phyloP scores from a whole-genome alignment of 2,888 invertebrate species.

The Dinocampus coccinellae region DNA sequence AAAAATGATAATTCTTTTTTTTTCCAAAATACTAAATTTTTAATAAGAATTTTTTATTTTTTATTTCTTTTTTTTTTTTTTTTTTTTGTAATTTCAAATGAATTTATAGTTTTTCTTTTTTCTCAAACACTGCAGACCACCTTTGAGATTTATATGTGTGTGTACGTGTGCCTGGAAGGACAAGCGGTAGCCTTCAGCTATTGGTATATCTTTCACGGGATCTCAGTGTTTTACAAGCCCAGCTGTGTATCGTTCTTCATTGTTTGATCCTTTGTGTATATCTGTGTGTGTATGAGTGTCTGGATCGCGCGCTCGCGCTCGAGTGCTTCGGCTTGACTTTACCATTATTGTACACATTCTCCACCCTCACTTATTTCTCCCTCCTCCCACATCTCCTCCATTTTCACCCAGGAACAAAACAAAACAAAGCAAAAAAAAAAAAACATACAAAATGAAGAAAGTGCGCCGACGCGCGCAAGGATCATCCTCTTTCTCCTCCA shows the following conservation, averaged over 20 bases:
- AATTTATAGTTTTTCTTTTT: background rate
- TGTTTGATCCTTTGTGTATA: slow-evolving; percentile 63
- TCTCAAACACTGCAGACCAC: slow-evolving; percentile 38
- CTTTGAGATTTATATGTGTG: slow-evolving; percentile 30
- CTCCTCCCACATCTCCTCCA: slow-evolving; percentile 35
- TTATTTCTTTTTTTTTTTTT: background rate
- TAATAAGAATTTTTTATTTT: too few species aligned
- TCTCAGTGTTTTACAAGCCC: slow-evolving; percentile 68
- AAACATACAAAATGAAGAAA: background rate
- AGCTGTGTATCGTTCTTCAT: slow-evolving; percentile 61
- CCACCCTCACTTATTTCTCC: slow-evolving; percentile 22
- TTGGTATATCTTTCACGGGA: slow-evolving; percentile 59
- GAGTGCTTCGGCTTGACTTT: slow-evolving; percentile 64
- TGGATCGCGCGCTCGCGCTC: slow-evolving; percentile 49
- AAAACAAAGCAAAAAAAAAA: background rate
- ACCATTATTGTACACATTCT: slow-evolving; percentile 45
- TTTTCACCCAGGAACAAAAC: slow-evolving; percentile 7
- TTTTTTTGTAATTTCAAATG: slow-evolving; percentile 11
- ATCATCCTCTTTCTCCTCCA: background rate
- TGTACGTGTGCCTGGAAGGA: slow-evolving; percentile 10
- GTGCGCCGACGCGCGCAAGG: slow-evolving; percentile 31
- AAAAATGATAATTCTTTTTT: too few species aligned
- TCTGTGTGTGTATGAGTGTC: too few species aligned
- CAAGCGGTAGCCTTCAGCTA: slow-evolving; percentile 36
- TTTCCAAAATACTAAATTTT: too few species aligned